Base-by-base conservation (phyloP, 2,888 invertebrate species). In the Aelia acuminata region DNA sequence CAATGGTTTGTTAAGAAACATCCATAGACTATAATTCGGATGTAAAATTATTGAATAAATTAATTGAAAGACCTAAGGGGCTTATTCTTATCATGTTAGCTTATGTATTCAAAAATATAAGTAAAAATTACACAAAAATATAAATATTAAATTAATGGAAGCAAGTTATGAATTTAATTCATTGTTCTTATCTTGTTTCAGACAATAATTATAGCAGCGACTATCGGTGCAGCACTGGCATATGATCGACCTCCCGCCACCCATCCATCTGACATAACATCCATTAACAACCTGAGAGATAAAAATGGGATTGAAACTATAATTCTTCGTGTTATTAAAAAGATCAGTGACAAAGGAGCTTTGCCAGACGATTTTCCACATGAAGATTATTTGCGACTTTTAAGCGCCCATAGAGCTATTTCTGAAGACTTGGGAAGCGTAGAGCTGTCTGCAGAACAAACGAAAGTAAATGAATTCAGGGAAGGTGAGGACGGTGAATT, bases 261-360 rank as follows among this genome's bases (percentile, higher is more conserved):
- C 13, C 31, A 57, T 7, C 49, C 87, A 8, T 48, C 80, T 4
- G 89, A 89, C 20, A 86, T 88, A 39, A 80, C 87, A 20, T 89
- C 89, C 31, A 88, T 89, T 15, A 89, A 89, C 39, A 84, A 75
- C 15, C 85, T 89, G 8, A 39, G n/a, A n/a, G 93, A 93, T 88
- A 94, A 95, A 1, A 93, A 94, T 1, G 94, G 95, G 89, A 92
- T 96, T 88, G 96, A 96, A 92, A 95, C 95, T 84, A 97, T 96
- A 0, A 92, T 97, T 75, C 93, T 97, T 10, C 95, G 95, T 92
- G 97, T 96, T 20, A 93, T 97, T 8, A 95, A 95, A 87, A 96
- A 96, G 91, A 93, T 97, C 85, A 96, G 97, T 92, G 94, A 94
- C 90, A 88, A 43, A 4, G 84, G 84, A 31, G 13, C 31, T 10